A percentile compares a stretch with the other conserved stretches of the same genome.
These are phyloP conservation scores for Anoplius nigerrimus DNA, from an alignment of 2,888 invertebrate species.

Conservation along the genomic window DNA sequence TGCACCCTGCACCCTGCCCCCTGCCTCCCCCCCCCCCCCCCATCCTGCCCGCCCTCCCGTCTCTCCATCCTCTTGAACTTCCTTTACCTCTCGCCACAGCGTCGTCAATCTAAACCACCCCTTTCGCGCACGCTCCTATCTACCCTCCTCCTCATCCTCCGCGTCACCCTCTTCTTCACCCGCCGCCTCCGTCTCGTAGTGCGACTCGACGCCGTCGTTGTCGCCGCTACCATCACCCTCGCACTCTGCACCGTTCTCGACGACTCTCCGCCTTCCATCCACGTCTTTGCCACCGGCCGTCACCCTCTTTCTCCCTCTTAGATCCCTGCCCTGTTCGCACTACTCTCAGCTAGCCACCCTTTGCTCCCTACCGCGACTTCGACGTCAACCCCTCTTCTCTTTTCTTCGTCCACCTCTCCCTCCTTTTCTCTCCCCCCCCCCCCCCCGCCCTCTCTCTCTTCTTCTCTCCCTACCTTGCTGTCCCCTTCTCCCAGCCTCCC, in stretches of 20 bases:
- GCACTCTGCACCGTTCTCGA: conserved; percentile 9
- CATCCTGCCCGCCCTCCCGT: conserved; percentile 20
- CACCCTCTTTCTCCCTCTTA: conserved; percentile 13
- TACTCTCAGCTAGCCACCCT: conserved; percentile 10
- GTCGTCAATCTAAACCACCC: conserved; percentile 19
- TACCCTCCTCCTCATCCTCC: not conserved
- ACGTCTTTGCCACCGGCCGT: not conserved
- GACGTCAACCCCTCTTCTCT: not conserved
- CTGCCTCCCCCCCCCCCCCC: conserved; percentile 16
- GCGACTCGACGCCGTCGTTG: conserved; percentile 12
- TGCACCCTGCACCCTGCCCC: not conserved
- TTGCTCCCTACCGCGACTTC: conserved; percentile 13
- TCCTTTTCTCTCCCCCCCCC: not conserved
- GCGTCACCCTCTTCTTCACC: not conserved
- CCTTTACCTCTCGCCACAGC: not conserved
- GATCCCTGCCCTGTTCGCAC: conserved; percentile 9
- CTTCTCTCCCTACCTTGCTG: conserved; percentile 19
- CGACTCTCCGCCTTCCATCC: conserved; percentile 1
- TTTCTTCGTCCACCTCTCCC: conserved; percentile 13
- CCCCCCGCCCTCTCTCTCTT: conserved; percentile 33
- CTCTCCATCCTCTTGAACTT: too few species aligned
- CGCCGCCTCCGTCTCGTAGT: not conserved
- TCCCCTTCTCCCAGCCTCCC: too few species aligned
- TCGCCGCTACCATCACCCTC: conserved; percentile 24
- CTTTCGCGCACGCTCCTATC: too few species aligned